Evolutionary conservation across 1,140 invertebrate species (phyloP), one percentile per base, ranked within the genome.

Genomic region (Heliconius hewitsoni): DNA sequence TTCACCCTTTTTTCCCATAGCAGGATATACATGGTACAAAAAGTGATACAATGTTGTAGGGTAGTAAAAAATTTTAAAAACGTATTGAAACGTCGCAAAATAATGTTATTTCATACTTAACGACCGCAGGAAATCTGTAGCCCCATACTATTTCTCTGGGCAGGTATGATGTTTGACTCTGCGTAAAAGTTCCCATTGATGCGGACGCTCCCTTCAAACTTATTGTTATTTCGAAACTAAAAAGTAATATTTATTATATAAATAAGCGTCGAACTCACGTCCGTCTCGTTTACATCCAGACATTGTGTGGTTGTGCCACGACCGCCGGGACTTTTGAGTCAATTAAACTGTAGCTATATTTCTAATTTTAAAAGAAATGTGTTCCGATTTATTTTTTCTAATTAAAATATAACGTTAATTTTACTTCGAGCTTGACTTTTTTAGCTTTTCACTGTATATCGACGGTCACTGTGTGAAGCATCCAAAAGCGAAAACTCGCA

Each of bases 141-240:
- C 98, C 98, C 98, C 98, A 99, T 3, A 97, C 89, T 11, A 98
- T 96, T 89, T 98, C 98, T 8, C 95, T 95, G 1, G 97, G 97
- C 52, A 98, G 88, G 92, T 98, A 98, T 0, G 97, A 98, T 0
- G 97, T 97, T 74, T 97, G 95, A 16, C 96, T 96, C 86, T 97
- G 96, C 0, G 96, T 97, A 79, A 96, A 96, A 72, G 97, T 97
- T 4, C 97, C 97, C 9, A 97, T 98, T 11, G 96, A 96, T 70
- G 97, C 96, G 1, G 97, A 97, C 0, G 96, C 96, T 2, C 98
- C 98, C 88, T 98, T 97, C 72, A 99, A 95, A 76, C 97, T 97
- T 1, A 98, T 96, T 70, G 98, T 96, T 18, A 70, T 46, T 42
- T 76, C 37, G n/a, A 23, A 76, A 46, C 34, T 66, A 74, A 73